Percentiles rank a stretch among this genome's conserved stretches.
Conservation (phyloP, 2,888 invertebrate species). For the Ecdyonurus torrentis region DNA sequence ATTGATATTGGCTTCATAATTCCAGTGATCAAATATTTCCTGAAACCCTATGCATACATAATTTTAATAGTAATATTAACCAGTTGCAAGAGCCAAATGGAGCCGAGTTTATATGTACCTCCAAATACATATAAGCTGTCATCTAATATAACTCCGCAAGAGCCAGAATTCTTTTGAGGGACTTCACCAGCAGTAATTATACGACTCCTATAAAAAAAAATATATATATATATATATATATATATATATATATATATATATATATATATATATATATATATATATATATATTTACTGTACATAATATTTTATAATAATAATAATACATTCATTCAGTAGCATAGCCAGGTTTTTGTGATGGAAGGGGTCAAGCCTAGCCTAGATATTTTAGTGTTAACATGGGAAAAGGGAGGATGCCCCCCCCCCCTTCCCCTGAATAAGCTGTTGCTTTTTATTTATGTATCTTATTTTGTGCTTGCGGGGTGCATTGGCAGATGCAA, state of each 20-base stretch:
- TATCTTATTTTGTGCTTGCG: too few relatives aligned
- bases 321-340: neutral
- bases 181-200: conserved; percentile 15
- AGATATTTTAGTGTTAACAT: neutral
- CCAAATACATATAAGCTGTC: conserved; percentile 18
- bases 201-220: conserved; percentile 11
- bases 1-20: conserved; percentile 10
- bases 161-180: conserved; percentile 17
- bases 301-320: neutral
- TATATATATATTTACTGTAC: too few relatives aligned
- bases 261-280: too few relatives aligned
- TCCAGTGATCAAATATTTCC: conserved; percentile 8
- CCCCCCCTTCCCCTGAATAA: too few relatives aligned
- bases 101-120: conserved; percentile 13
- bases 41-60: conserved; percentile 7
- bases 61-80: too few relatives aligned
- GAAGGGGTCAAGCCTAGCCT: neutral
- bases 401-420: too few relatives aligned
- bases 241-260: neutral
- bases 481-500: too few relatives aligned
- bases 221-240: neutral
- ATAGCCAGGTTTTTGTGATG: neutral
- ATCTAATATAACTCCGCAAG: conserved; percentile 16
- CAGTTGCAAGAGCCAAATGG: neutral
- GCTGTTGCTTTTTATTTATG: too few relatives aligned